phyloP scores from a whole-genome alignment of 2,797 vertebrate species.

The Buphagus erythrorhynchus region DNA sequence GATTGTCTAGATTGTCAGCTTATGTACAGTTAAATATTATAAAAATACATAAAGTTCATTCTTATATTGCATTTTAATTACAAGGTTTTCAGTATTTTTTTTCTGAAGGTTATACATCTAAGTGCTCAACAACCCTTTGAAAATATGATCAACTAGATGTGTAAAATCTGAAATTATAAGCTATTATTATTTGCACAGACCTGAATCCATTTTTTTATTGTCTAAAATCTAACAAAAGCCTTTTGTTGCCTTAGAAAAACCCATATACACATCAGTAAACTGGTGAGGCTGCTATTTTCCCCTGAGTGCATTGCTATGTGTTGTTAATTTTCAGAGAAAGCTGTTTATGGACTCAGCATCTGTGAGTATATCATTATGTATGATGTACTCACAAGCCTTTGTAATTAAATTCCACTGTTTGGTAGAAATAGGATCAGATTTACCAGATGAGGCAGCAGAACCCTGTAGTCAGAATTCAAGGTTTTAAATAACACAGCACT shows the following conservation, averaged over 20 bases:
- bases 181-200: background rate
- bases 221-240: background rate
- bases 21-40: background rate
- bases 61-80: background rate
- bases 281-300: background rate
- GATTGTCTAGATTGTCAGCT: background rate
- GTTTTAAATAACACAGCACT: background rate
- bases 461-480: background rate
- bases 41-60: background rate
- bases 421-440: background rate
- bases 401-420: slow-evolving; percentile 15
- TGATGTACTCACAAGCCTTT: background rate
- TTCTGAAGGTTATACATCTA: background rate
- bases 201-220: background rate
- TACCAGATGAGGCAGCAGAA: slow-evolving; percentile 9
- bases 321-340: slow-evolving; percentile 36
- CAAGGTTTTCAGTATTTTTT: background rate
- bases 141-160: background rate
- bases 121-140: background rate
- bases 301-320: background rate
- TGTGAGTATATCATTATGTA: background rate
- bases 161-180: background rate
- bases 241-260: background rate
- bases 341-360: background rate
- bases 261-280: background rate